Evolutionary conservation across 2,797 vertebrate genomes (phyloP), one percentile per base, ranked within the genome.

Genomic region (Chromis chromis): DNA sequence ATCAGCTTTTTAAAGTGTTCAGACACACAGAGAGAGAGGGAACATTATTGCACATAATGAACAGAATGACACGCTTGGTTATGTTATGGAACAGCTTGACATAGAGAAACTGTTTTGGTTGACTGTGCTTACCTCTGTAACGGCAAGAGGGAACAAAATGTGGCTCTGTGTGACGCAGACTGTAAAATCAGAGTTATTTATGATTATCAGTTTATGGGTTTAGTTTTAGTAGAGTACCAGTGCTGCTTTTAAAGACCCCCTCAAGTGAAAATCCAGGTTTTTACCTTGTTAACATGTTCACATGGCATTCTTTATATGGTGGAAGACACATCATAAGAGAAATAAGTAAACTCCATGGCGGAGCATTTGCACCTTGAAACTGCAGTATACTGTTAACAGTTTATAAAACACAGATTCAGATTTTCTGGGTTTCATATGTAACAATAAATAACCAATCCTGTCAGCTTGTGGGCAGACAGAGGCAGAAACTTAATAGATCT

Each of bases 1-100:
- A 61, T 81, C 78, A 78, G 22, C 28, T n/a, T 54, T 63, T 65
- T 56, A n/a, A 65, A 67, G 42, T 40, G 2, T 79, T 63, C 21
- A 64, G 40, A 59, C 74, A 61, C 14, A 46, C 46, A 68, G 50
- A 61, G 6, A 36, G 7, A 9, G 33, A 36, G 31, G 7, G 48
- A 63, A 52, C 44, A 6, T 31, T 31, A 16, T 22, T 40, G 70
- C 21, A 49, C 49, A 64, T 53, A 58, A 52, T 25, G 52, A 39
- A 36, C 21, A 9, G 27, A 54, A 57, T 31, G 21, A 52, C 53
- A 48, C 39, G 19, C 22, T 64, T 39, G 31, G 21, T 58, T 36
- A 27, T 42, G 13, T 54, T 64, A 28, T 12, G 27, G 50, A 66
- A 78, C 66, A 76, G 64, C 42, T 48, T 66, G 62, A 28, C 22